Evolutionary conservation across 1,140 invertebrate genomes (phyloP), one percentile per base, ranked within the genome.

Genomic region (Caenorhabditis tropicalis): DNA sequence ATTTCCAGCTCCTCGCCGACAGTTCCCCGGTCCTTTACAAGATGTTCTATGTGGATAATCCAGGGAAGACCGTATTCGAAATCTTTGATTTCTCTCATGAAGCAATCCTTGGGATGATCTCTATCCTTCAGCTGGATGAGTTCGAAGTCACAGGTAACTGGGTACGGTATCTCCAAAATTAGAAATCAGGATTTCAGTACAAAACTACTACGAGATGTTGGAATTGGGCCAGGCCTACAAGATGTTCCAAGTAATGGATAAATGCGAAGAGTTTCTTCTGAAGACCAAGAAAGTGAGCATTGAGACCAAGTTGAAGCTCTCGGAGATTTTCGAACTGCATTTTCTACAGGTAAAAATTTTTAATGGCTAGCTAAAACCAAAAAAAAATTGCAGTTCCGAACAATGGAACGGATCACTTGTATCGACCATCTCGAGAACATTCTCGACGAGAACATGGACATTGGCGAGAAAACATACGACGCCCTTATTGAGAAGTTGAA

Each of bases 381-480:
- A n/a, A n/a, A n/a, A n/a, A 51, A 51, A 51, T 74, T 74, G 21
- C 65, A 74, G 65, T 74, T 74, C 36, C 65, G 65, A 74, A 46
- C 65, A 10, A 27, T 74, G 36, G 65, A 74, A 3, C 65, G 65
- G 0, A 43, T 74, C 7, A 39, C 3, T 10, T 74, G 65, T 10
- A 21, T 43, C n/a, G 9, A 74, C 1, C 36, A 24, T n/a, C 19
- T 74, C 6, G 65, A 74, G 5, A 21, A 12, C 3, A 74, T 74
- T 21, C 65, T 74, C n/a, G 65, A 74, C 24, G 65, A 74, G 7
- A 12, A 74, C n/a, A 24, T 74, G 9, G 65, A 74, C n/a, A 43
- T 74, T 12, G 65, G n/a, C 24, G 65, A 74, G n/a, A 74, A 74
- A 24, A 74, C 65, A 12, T 74, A 74, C 9, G 65, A 74, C 3